phyloP scores from a whole-genome alignment of 1,140 invertebrate genomes.

The Zaprionus africanus region DNA sequence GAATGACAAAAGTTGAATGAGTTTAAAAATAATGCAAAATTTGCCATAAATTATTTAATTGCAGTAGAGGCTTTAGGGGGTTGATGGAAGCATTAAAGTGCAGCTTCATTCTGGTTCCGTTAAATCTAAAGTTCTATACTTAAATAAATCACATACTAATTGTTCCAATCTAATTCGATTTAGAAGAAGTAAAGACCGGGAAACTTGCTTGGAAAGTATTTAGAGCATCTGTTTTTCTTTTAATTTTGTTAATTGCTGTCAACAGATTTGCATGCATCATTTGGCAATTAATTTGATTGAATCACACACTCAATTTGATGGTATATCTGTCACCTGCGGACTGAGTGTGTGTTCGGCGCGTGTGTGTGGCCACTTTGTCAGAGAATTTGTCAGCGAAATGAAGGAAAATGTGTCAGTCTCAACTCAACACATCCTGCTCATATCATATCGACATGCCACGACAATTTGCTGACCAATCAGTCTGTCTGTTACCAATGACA shows the following conservation, averaged over 20 bases:
- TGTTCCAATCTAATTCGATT: too few relatives aligned
- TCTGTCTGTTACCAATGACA: neutral
- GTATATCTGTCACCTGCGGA: neutral
- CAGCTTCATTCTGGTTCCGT: too few relatives aligned
- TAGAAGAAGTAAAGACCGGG: too few relatives aligned
- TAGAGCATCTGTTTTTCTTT: too few relatives aligned
- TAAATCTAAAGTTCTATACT: too few relatives aligned
- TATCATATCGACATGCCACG: neutral
- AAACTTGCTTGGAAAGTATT: too few relatives aligned
- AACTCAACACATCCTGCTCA: constrained; percentile 1
- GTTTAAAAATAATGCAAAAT: neutral
- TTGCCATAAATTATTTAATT: neutral
- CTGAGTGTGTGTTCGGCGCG: neutral
- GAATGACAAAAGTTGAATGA: neutral
- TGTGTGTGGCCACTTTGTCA: neutral
- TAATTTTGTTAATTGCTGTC: neutral
- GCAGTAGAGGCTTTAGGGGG: neutral
- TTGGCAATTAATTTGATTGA: neutral
- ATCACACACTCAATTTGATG: neutral
- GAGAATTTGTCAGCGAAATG: neutral
- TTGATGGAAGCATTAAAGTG: neutral
- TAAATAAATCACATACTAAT: too few relatives aligned
- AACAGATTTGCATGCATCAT: neutral
- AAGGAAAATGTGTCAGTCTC: neutral
- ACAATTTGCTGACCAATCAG: constrained; percentile 5